phyloP scores from a whole-genome alignment of 2,113 vertebrate species.

The Lepus americanus region DNA sequence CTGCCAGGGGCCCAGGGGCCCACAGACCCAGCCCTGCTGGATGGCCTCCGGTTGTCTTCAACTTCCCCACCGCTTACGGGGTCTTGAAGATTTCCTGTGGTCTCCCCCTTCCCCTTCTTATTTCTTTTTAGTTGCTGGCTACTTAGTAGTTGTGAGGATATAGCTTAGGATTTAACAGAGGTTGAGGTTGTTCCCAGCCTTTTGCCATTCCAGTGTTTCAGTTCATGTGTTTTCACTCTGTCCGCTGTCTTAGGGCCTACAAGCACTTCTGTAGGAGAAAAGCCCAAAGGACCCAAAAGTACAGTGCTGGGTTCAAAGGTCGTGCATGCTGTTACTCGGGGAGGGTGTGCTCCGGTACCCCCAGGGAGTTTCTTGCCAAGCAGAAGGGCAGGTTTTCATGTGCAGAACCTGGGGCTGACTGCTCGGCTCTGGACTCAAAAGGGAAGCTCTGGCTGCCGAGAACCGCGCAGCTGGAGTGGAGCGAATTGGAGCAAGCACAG shows the following conservation, averaged over 20 bases:
- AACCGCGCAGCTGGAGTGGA: not conserved
- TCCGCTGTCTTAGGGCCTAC: not conserved
- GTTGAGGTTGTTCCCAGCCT: not conserved
- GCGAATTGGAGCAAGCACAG: not conserved
- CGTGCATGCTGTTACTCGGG: rapidly evolving
- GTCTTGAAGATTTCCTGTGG: not conserved
- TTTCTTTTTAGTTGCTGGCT: not conserved
- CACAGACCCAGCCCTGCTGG: no score
- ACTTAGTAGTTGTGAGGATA: not conserved
- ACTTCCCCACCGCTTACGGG: not conserved
- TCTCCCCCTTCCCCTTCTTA: not conserved
- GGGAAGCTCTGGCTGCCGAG: not conserved
- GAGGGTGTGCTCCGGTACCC: not conserved
- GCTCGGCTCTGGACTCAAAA: not conserved
- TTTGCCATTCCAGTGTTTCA: not conserved
- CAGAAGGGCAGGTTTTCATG: not conserved
- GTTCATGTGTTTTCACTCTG: not conserved
- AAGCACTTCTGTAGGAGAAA: not conserved
- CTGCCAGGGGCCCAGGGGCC: no score
- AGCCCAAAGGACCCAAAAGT: not conserved
- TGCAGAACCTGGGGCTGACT: not conserved
- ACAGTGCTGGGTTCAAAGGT: not conserved
- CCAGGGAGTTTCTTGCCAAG: conserved; percentile 12
- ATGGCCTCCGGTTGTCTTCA: no score
- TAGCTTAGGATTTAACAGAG: not conserved